phyloP scores from a whole-genome alignment of 2,888 invertebrate genomes.

The Nemotelus nigrinus region DNA sequence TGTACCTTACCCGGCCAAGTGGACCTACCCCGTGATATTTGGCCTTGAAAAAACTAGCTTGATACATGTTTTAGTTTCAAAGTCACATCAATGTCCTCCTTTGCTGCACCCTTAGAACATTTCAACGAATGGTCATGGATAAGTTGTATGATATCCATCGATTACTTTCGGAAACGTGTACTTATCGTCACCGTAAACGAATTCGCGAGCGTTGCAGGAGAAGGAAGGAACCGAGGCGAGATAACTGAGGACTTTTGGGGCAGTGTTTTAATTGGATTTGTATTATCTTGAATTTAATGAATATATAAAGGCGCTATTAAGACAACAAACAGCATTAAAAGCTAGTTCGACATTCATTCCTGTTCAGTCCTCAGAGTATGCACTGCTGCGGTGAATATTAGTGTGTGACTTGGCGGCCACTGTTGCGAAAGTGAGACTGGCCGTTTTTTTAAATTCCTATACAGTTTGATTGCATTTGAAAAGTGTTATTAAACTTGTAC shows the following conservation, averaged over 20 bases:
- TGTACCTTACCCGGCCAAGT: too few relatives aligned
- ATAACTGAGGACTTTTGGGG: background rate
- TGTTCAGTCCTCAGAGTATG: conserved; percentile 34
- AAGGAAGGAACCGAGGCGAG: background rate
- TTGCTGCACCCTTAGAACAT: conserved; percentile 5
- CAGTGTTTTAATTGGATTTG: conserved; percentile 30
- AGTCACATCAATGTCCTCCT: conserved; percentile 16
- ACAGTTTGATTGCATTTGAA: background rate
- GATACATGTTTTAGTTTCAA: background rate
- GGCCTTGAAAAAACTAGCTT: too few relatives aligned
- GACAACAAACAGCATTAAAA: background rate
- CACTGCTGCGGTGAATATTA: conserved; percentile 34
- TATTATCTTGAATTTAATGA: conserved; percentile 29
- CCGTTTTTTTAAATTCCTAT: conserved; percentile 3
- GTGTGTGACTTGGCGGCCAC: conserved; percentile 19
- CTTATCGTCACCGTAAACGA: background rate
- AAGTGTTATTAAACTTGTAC: background rate
- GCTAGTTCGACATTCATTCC: conserved; percentile 16
- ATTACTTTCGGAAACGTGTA: conserved; percentile 19
- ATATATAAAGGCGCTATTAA: conserved; percentile 41
- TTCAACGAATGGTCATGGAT: background rate
- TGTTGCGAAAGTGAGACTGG: conserved; percentile 31
- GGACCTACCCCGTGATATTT: too few relatives aligned
- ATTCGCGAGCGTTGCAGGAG: background rate
- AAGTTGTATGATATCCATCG: conserved; percentile 12